phyloP scores from a whole-genome alignment of 2,888 invertebrate genomes.

The Baccha elongata region DNA sequence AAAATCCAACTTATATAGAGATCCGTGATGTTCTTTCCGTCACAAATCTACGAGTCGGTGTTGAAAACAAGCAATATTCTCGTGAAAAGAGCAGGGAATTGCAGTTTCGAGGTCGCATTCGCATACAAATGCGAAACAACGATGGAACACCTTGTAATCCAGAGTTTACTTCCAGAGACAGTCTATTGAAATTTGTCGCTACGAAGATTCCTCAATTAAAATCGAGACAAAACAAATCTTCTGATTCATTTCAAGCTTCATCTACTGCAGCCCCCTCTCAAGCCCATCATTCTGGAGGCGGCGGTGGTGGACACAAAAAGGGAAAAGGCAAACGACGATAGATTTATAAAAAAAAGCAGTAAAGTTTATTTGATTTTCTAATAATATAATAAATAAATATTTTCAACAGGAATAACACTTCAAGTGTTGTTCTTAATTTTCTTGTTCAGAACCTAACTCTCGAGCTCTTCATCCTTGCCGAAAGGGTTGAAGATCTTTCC shows the following conservation, averaged over 20 bases:
- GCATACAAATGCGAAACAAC: constrained; percentile 96
- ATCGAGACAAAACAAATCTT: constrained; percentile 85
- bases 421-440: neutral
- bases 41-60: constrained; percentile 91
- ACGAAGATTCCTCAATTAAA: constrained; percentile 96
- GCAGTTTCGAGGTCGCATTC: constrained; percentile 92
- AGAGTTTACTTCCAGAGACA: constrained; percentile 89
- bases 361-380: constrained; percentile 45
- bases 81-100: constrained; percentile 96
- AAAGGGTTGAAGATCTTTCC: constrained; percentile 41
- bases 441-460: neutral
- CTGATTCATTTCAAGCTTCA: constrained; percentile 72
- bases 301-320: constrained; percentile 78
- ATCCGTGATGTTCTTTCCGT: constrained; percentile 95
- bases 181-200: constrained; percentile 90
- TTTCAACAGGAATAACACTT: neutral
- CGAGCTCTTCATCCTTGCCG: constrained; percentile 29
- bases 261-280: constrained; percentile 34
- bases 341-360: constrained; percentile 14
- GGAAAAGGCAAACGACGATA: constrained; percentile 81
- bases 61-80: constrained; percentile 96
- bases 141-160: constrained; percentile 90
- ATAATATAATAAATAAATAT: constrained; percentile 62
- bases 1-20: constrained; percentile 97
- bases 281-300: constrained; percentile 62